Conservation (phyloP, 2,113 vertebrate genomes). For the Sphyrna mokarran region DNA sequence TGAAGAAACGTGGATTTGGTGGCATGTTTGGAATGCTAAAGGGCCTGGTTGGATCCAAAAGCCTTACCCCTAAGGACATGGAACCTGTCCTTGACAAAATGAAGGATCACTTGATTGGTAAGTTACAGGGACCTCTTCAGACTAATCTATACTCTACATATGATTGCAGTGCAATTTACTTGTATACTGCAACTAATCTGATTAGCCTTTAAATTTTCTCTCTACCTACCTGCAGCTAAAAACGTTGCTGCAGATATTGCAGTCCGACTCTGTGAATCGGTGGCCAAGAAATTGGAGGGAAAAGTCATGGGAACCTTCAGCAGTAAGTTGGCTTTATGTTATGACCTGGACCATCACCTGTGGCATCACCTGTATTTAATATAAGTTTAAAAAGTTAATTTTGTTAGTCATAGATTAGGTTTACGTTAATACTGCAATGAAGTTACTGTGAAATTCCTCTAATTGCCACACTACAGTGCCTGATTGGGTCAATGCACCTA, state of each 20-base stretch:
- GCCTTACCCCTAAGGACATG: constrained; percentile 79
- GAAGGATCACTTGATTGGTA: constrained; percentile 93
- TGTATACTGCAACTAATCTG: not conserved
- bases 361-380: not conserved
- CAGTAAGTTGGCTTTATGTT: constrained; percentile 67
- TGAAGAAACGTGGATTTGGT: constrained; percentile 74
- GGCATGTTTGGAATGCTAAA: constrained; percentile 97
- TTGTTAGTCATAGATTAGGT: too few relatives aligned
- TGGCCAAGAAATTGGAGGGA: constrained; percentile 93
- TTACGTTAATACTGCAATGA: too few relatives aligned
- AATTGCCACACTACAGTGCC: too few relatives aligned
- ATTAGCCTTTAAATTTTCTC: not conserved
- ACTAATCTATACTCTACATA: not conserved
- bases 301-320: constrained; percentile 98
- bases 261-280: constrained; percentile 84
- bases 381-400: too few relatives aligned
- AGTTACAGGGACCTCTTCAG: not conserved
- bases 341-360: not conserved
- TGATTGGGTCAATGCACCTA: too few relatives aligned
- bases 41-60: constrained; percentile 93
- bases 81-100: constrained; percentile 91
- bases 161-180: not conserved
- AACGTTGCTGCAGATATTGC: constrained; percentile 95
- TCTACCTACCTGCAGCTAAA: constrained; percentile 64
- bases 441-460: too few relatives aligned